Conservation (phyloP, 1,140 invertebrate genomes). For the Xylocopa sonorina region DNA sequence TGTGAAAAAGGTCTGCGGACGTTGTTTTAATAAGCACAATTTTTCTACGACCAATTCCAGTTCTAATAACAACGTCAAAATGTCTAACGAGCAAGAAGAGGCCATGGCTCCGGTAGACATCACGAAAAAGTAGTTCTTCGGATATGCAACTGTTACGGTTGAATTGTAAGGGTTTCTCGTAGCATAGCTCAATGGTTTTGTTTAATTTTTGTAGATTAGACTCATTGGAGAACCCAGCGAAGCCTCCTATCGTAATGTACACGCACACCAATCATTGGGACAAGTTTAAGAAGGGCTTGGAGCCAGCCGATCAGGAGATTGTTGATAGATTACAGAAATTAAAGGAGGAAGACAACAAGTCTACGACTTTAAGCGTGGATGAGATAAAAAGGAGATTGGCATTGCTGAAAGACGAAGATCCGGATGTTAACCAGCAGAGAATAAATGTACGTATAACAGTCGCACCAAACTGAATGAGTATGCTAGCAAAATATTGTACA, state of each 20-base stretch:
- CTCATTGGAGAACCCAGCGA: slow-evolving; percentile 76
- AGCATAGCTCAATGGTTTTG: background rate
- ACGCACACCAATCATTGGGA: slow-evolving; percentile 73
- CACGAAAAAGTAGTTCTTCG: slow-evolving; percentile 72
- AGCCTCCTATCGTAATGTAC: slow-evolving; percentile 78
- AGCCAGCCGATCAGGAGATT: slow-evolving; percentile 76
- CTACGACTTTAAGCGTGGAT: slow-evolving; percentile 68
- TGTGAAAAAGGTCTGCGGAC: slow-evolving; percentile 75
- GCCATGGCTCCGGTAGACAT: slow-evolving; percentile 72
- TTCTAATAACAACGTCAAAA: slow-evolving; percentile 1
- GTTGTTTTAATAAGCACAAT: slow-evolving; percentile 72
- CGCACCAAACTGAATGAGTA: too few relatives aligned
- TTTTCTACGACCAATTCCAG: slow-evolving; percentile 53
- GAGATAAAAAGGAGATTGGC: slow-evolving; percentile 78
- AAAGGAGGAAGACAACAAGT: slow-evolving; percentile 73
- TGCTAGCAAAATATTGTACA: background rate
- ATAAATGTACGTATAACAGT: slow-evolving; percentile 63
- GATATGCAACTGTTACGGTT: background rate
- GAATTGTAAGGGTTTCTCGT: too few relatives aligned
- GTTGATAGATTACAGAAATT: slow-evolving; percentile 77
- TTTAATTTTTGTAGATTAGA: slow-evolving; percentile 69
- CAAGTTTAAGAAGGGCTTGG: slow-evolving; percentile 74
- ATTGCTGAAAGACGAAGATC: slow-evolving; percentile 73
- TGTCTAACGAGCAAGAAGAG: slow-evolving; percentile 44
- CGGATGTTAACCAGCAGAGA: slow-evolving; percentile 52